Conservation (phyloP, 2,888 invertebrate species). For the Portevinia maculata region DNA sequence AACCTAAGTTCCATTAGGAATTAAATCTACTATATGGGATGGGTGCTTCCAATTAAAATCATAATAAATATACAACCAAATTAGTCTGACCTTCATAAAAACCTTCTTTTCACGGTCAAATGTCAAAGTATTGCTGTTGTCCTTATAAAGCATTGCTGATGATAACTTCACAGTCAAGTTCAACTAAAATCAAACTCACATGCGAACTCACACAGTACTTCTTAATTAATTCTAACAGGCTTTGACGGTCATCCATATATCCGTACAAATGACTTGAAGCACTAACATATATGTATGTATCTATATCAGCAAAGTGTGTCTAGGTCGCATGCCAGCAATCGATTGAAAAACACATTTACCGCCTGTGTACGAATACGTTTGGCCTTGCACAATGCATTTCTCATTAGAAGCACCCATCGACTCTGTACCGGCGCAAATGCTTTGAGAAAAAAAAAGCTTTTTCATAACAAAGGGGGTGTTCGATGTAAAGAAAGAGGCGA, state of each 20-base stretch:
- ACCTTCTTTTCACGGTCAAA: not conserved
- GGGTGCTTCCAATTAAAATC: too few species aligned
- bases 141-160: slow-evolving; percentile 1
- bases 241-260: slow-evolving; percentile 18
- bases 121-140: not conserved
- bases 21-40: too few species aligned
- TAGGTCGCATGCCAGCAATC: slow-evolving; percentile 48
- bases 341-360: slow-evolving; percentile 46
- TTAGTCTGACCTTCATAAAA: not conserved
- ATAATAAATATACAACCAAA: not conserved
- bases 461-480: slow-evolving; percentile 17
- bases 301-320: slow-evolving; percentile 42
- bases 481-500: slow-evolving; percentile 14
- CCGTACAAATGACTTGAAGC: not conserved
- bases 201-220: not conserved
- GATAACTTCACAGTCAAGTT: slow-evolving; percentile 63
- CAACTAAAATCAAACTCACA: slow-evolving; percentile 27
- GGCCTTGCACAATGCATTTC: slow-evolving; percentile 53
- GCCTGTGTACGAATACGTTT: not conserved
- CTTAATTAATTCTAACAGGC: not conserved
- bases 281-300: not conserved
- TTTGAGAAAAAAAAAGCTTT: slow-evolving; percentile 45
- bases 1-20: too few species aligned
- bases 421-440: slow-evolving; percentile 37
- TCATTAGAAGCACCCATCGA: slow-evolving; percentile 15